Evolutionary conservation across 23 tunicate genomes (phyloP).

Genomic region (Oikopleura dioica): DNA sequence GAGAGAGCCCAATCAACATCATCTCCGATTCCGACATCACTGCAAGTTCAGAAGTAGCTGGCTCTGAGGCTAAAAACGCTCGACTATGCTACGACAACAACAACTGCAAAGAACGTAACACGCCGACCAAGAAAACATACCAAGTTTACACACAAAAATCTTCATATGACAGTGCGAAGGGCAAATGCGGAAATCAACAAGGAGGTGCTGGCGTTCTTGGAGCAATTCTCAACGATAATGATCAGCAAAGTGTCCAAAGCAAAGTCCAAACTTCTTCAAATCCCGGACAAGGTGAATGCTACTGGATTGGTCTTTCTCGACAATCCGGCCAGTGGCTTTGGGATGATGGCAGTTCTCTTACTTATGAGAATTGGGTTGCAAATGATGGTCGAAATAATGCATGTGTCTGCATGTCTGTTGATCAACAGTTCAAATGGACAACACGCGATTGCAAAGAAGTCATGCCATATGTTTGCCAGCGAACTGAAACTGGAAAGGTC

Average conservation of each 20-base stretch:
- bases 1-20: background rate
- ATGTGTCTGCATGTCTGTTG: constrained; percentile 11
- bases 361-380: background rate
- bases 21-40: background rate
- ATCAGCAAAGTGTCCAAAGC: background rate
- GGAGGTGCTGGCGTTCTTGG: background rate
- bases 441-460: background rate
- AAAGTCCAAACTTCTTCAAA: background rate
- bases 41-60: constrained; percentile 9
- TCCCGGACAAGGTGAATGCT: background rate
- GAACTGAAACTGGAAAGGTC: background rate
- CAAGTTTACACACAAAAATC: background rate
- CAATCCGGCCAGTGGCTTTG: background rate
- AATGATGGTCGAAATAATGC: background rate
- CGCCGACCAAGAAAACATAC: background rate
- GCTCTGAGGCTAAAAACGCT: background rate
- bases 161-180: background rate
- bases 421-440: background rate
- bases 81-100: background rate
- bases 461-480: constrained; percentile 5
- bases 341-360: background rate
- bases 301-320: background rate
- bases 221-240: background rate
- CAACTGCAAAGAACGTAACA: background rate
- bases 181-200: background rate